phyloP scores from a whole-genome alignment of 2,113 vertebrate genomes.

The Dromaius novaehollandiae region DNA sequence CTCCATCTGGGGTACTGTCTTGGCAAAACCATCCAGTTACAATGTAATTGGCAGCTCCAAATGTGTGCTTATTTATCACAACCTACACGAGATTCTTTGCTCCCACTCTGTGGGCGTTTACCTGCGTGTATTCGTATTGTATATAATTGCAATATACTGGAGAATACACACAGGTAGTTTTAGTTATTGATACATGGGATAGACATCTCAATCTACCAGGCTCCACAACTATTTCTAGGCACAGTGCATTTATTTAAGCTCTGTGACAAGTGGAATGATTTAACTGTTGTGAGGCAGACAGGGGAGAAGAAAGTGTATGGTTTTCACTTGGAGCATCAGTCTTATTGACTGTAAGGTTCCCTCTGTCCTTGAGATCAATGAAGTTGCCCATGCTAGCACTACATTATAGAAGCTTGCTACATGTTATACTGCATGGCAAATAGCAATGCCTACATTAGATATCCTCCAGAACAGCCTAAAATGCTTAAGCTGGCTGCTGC shows the following conservation, averaged over 20 bases:
- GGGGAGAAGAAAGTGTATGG: background rate
- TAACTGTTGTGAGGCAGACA: background rate
- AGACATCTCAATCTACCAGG: background rate
- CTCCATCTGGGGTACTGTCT: background rate
- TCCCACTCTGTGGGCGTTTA: background rate
- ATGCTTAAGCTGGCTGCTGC: background rate
- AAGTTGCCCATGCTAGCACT: background rate
- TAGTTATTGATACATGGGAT: background rate
- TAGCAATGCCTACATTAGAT: background rate
- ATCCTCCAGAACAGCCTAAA: background rate
- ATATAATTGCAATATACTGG: accelerated
- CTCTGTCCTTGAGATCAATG: background rate
- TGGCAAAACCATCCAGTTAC: background rate
- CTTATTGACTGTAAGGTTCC: background rate
- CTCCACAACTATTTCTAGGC: background rate
- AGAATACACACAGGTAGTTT: background rate
- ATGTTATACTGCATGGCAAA: background rate
- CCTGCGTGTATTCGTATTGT: background rate
- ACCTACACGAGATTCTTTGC: background rate
- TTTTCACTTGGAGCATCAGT: background rate
- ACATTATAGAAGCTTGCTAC: background rate
- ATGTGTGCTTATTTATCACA: background rate
- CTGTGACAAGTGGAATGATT: background rate
- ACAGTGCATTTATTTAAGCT: background rate
- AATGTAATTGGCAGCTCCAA: background rate